Base-by-base conservation (phyloP, 2,113 vertebrate genomes). In the Vombatus ursinus region DNA sequence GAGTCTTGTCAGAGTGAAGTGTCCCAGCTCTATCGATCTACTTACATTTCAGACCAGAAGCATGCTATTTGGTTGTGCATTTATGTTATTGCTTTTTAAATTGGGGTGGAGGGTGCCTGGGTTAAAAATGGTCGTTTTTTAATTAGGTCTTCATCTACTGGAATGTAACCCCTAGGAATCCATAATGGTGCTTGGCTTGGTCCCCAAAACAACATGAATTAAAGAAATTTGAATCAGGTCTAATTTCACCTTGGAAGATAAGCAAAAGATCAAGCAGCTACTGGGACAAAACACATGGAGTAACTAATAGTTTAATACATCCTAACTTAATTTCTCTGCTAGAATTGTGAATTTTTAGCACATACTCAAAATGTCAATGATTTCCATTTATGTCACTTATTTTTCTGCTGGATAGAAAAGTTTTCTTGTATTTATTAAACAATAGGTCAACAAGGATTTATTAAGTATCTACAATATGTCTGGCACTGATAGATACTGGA, bases 181-280 rank as follows among this genome's bases (percentile, higher is more conserved):
- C n/a, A 44, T 84, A 44, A 84, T 44, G 19, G n/a, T 84, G 6
- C 19, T 44, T 84, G 68, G 7, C n/a, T 84, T 84, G 68, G 68
- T 44, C 44, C 19, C 19, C 19, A 2, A 84, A 84, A 23, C 22
- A 57, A 16, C 4, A 19, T 92, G 68, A 93, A 93, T 53, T 8
- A 51, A 51, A 89, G 14, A 19, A 50, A 49, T 1, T 0, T 47
- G 50, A 68, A 4, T 92, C 68, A 49, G 37, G 16, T n/a, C 47
- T 26, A 57, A 91, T 94, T 94, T 90, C 48, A 94, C 52, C 48
- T 77, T 92, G 37, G 54, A 95, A 93, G 52, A 89, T 12, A 53
- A 92, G 24, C 89, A 54, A 93, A 95, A 91, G n/a, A 11, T 89
- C 50, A 48, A 53, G 61, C 51, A 50, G 3, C 44, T 90, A 1